Percentiles rank a stretch among this genome's conserved stretches.
phyloP scores from a whole-genome alignment of 2,888 invertebrate genomes.

The Halictus quadricinctus region DNA sequence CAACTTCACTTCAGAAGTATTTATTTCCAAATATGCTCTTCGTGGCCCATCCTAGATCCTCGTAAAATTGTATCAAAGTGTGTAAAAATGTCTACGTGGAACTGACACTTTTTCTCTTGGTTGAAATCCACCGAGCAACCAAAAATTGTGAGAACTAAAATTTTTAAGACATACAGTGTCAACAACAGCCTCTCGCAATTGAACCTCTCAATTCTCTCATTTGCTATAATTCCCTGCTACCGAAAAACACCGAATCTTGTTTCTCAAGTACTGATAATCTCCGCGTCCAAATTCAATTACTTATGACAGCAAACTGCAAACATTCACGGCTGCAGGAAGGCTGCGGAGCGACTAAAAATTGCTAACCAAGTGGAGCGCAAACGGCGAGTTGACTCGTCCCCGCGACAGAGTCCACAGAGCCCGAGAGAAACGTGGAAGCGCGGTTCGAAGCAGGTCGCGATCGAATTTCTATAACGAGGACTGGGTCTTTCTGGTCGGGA shows the following conservation, averaged over 20 bases:
- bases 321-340: not conserved
- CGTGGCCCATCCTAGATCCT: not conserved
- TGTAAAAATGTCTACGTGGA: too few relatives aligned
- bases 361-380: not conserved
- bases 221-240: too few relatives aligned
- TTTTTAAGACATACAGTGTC: too few relatives aligned
- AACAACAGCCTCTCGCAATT: too few relatives aligned
- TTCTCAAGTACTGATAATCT: too few relatives aligned
- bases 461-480: conserved; percentile 11
- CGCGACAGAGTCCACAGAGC: not conserved
- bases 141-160: too few relatives aligned
- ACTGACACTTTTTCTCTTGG: too few relatives aligned
- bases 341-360: not conserved
- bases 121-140: too few relatives aligned
- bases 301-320: not conserved
- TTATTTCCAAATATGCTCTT: not conserved
- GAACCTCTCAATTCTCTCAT: too few relatives aligned
- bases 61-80: too few relatives aligned
- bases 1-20: not conserved
- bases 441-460: not conserved
- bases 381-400: not conserved
- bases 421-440: not conserved
- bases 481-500: not conserved
- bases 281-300: too few relatives aligned
- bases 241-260: too few relatives aligned